These are phyloP conservation scores for Automeris io DNA, from an alignment of 2,888 invertebrate genomes.

Conservation along the genomic window DNA sequence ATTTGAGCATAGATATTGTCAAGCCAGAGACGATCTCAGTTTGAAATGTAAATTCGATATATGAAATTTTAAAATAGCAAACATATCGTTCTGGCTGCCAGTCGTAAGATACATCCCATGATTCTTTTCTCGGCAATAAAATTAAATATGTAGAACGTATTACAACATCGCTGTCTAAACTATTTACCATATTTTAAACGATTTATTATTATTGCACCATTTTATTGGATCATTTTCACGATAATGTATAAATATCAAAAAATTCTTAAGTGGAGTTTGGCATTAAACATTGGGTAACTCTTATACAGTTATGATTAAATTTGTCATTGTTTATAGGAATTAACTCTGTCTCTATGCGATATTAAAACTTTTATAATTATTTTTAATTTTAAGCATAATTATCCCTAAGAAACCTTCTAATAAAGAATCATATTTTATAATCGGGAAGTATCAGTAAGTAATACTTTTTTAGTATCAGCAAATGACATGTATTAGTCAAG, in stretches of 20 bases:
- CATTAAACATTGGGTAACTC: not conserved
- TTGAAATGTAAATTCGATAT: constrained; percentile 68
- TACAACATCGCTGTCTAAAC: constrained; percentile 34
- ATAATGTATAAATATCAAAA: not conserved
- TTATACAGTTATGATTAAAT: no score
- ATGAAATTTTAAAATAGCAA: constrained; percentile 72
- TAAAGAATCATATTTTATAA: no score
- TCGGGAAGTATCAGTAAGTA: no score
- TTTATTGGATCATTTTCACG: not conserved
- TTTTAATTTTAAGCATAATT: no score
- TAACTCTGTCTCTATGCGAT: no score
- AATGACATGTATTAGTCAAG: no score
- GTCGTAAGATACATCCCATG: constrained; percentile 47
- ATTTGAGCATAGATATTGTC: no score
- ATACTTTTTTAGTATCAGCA: no score
- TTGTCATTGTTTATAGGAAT: no score
- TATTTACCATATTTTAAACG: constrained; percentile 1
- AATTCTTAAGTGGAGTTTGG: not conserved
- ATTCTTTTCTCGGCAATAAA: constrained; percentile 48
- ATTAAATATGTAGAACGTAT: constrained; percentile 54
- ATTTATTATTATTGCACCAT: not conserved
- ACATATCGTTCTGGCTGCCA: constrained; percentile 38
- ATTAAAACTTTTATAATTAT: no score
- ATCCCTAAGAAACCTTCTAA: no score
- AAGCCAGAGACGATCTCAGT: no score